Conservation (phyloP, 30 jellyfish, hydroid and myxozoan species). For the Hydractinia symbiolongicarpus region DNA sequence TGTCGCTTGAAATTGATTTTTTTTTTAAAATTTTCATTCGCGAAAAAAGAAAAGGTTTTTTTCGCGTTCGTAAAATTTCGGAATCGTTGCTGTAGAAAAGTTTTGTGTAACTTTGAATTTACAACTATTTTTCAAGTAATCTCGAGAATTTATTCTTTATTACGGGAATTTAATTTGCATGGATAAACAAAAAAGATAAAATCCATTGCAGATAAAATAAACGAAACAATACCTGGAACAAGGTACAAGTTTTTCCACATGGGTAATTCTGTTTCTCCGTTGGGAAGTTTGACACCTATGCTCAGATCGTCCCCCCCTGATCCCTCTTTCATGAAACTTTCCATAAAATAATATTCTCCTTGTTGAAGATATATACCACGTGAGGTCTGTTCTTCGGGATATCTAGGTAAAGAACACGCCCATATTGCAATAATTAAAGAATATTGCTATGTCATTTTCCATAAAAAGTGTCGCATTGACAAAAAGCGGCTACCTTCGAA, state of each 20-base stretch:
- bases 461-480: neutral
- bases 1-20: too few species aligned
- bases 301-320: conserved; percentile 89
- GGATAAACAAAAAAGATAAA: too few species aligned
- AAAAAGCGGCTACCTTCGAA: neutral
- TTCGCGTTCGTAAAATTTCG: too few species aligned
- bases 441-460: too few species aligned
- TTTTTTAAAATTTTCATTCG: too few species aligned
- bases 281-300: conserved; percentile 84
- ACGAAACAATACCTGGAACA: conserved; percentile 60
- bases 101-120: too few species aligned
- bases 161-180: too few species aligned
- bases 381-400: conserved; percentile 78
- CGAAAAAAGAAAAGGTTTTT: too few species aligned
- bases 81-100: too few species aligned
- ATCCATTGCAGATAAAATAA: neutral
- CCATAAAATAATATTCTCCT: conserved; percentile 76
- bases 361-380: conserved; percentile 56
- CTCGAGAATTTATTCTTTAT: too few species aligned
- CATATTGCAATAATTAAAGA: neutral
- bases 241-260: conserved; percentile 57
- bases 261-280: conserved; percentile 76
- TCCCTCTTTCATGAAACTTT: conserved; percentile 94
- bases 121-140: too few species aligned
- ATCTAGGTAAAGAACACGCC: conserved; percentile 33